Evolutionary conservation across 2,113 vertebrate genomes (phyloP), one percentile per base, ranked within the genome.

Genomic region (Elaphurus davidianus): DNA sequence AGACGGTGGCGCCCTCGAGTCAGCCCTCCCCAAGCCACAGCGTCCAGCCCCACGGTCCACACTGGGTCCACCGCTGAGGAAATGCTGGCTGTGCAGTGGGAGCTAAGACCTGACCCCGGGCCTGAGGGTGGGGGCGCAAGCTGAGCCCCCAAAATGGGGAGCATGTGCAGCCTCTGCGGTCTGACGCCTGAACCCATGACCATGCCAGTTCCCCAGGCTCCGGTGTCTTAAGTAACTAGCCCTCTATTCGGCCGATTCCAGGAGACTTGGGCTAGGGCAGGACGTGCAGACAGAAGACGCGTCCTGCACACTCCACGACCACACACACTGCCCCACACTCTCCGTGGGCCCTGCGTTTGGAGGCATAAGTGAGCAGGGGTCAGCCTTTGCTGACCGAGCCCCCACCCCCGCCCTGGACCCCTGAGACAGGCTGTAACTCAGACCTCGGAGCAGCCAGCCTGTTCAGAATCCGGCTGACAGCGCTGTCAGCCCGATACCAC

Each of bases 21-120:
- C 47, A 6, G 78, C 47, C 78, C 2, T 0, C 5, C 78, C 47
- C 3, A 6, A 33, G 78, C 16, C 3, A 21, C 45, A 50, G 78
- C 0, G 1, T 50, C 28, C 45, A 11, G 28, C 16, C 16, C 2
- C 15, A 19, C 5, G 16, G 45, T 47, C 16, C 28, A 33, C 45
- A 6, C 78, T 16, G 43, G 76, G 45, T 47, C 76, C 43, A 6
- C 76, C 2, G 2, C 43, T 3, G 7, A 28, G 27, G 14, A 28
- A 30, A 79, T 0, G 27, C 8, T 0, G 4, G 76, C 28, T 17
- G 1, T 52, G 45, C 5, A 3, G 0, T 0, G 0, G 78, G 45
- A 81, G 30, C 47, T 1, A 5, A 33, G 78, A 21, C 17, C 16
- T 21, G 47, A 10, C 47, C 17, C 43, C 3, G 11, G 78, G 30